Percentiles rank a stretch among this genome's conserved stretches.
phyloP scores from a whole-genome alignment of 2,888 invertebrate species.

The Dyspetes luteomarginatus region DNA sequence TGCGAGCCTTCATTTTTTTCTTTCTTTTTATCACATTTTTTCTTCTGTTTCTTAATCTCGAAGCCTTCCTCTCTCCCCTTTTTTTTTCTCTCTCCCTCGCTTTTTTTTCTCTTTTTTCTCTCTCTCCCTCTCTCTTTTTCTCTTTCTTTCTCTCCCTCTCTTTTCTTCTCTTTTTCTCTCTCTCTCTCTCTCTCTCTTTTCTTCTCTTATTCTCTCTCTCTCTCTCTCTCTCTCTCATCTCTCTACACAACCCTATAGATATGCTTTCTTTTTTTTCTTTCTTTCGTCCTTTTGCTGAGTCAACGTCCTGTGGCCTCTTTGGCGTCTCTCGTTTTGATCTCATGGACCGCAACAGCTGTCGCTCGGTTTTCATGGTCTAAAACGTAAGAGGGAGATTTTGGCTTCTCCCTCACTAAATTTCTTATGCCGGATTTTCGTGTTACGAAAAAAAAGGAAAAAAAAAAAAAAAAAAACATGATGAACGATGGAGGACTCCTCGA shows the following conservation, averaged over 20 bases:
- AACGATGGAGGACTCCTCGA: not conserved
- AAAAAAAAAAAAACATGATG: not conserved
- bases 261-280: not conserved
- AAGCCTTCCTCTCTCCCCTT: conserved; percentile 21
- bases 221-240: conserved; percentile 8
- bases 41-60: conserved; percentile 35
- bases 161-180: conserved; percentile 10
- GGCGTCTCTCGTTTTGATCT: conserved; percentile 48
- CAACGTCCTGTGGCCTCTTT: conserved; percentile 3
- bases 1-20: conserved; percentile 23
- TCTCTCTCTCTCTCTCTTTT: too few relatives aligned
- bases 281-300: conserved; percentile 22
- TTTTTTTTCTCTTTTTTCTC: not conserved
- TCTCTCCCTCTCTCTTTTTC: not conserved
- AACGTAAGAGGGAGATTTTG: not conserved
- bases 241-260: not conserved
- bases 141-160: not conserved
- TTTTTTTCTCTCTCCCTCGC: not conserved
- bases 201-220: conserved; percentile 10
- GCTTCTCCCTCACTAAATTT: not conserved
- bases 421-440: conserved; percentile 1
- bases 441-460: too few relatives aligned
- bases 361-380: conserved; percentile 29
- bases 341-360: conserved; percentile 49
- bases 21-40: too few relatives aligned